These are phyloP conservation scores for Ramazzottius varieornatus DNA, from an alignment of 2,888 invertebrate species.

Conservation along the genomic window DNA sequence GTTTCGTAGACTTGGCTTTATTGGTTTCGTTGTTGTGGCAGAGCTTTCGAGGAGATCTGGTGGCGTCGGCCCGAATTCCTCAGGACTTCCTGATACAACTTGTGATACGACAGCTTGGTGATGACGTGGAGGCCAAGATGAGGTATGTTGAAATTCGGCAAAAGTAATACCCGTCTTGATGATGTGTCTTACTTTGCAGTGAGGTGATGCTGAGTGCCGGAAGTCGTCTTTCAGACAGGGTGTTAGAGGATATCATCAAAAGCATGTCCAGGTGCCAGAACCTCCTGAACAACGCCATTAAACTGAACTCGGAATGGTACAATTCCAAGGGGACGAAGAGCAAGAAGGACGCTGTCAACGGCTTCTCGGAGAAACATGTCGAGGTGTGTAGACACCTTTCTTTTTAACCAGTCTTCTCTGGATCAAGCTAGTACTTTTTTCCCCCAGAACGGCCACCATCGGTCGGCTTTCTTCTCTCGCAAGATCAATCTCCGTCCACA, in stretches of 20 bases:
- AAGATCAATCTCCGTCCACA: constrained; percentile 2
- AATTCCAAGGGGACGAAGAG: too few species aligned
- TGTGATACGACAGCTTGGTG: not conserved
- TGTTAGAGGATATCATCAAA: not conserved
- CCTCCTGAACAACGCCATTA: not conserved
- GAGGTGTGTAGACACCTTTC: too few species aligned
- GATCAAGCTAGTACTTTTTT: too few species aligned
- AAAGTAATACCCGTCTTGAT: not conserved
- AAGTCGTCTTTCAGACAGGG: not conserved
- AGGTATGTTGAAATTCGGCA: not conserved
- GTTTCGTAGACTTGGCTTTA: not conserved
- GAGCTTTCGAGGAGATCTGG: not conserved
- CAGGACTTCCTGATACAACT: not conserved
- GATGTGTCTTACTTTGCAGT: not conserved
- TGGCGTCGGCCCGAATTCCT: not conserved
- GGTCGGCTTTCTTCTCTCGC: not conserved
- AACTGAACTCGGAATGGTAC: not conserved
- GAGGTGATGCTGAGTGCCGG: not conserved
- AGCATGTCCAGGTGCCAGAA: constrained; percentile 3
- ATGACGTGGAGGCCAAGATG: not conserved
- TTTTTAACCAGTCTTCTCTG: too few species aligned
- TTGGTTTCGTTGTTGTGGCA: not conserved
- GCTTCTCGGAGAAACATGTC: not conserved
- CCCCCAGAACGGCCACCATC: too few species aligned
- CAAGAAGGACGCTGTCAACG: not conserved